Conservation (phyloP, 2,888 invertebrate genomes). For the Teleogryllus oceanicus region DNA sequence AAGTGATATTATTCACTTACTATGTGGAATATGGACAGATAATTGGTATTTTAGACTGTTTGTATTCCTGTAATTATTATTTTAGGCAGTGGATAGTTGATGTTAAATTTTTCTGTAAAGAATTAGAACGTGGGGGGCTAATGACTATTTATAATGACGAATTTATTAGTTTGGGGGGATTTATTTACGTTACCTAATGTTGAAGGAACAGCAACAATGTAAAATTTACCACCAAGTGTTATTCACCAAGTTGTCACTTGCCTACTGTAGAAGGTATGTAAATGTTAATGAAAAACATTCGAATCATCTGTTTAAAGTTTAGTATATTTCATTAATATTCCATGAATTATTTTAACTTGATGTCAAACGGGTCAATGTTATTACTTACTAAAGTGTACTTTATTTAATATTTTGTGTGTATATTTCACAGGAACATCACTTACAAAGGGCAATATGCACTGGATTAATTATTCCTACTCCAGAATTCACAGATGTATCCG, state of each 20-base stretch:
- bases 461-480: conserved; percentile 98
- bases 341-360: too few relatives aligned
- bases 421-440: conserved; percentile 87
- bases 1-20: background rate
- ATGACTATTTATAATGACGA: background rate
- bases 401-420: background rate
- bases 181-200: background rate
- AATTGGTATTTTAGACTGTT: background rate
- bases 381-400: background rate
- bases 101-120: background rate
- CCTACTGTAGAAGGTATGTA: background rate
- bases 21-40: background rate
- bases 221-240: background rate
- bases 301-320: too few relatives aligned
- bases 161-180: background rate
- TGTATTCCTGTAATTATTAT: background rate
- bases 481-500: conserved; percentile 81
- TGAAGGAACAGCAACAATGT: background rate
- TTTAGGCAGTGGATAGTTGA: background rate
- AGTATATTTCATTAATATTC: too few relatives aligned
- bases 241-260: background rate
- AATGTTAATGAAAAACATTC: background rate
- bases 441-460: conserved; percentile 96
- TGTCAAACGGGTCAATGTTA: too few relatives aligned
- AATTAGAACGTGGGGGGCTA: background rate